Conservation (phyloP, 1,140 invertebrate genomes). For the Thaumatotibia leucotreta region DNA sequence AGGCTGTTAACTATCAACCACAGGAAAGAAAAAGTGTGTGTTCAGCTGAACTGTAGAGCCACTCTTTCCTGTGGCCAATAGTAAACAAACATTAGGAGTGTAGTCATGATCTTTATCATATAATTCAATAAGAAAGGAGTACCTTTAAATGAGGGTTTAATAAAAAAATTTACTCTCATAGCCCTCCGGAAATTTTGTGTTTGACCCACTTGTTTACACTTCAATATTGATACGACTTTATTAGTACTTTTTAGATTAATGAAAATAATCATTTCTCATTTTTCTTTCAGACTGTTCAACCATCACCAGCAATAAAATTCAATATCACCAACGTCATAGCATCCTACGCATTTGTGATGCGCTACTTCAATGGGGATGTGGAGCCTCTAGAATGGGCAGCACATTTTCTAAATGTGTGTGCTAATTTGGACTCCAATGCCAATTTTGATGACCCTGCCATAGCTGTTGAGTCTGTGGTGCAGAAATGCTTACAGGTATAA, state of each 20-base stretch:
- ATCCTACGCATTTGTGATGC: slow-evolving; percentile 80
- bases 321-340: slow-evolving; percentile 84
- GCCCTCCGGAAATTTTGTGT: no score
- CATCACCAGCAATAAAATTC: slow-evolving; percentile 79
- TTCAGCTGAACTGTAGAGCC: no score
- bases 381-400: slow-evolving; percentile 77
- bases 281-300: slow-evolving; percentile 79
- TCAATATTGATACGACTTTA: no score
- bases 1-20: no score
- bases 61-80: no score
- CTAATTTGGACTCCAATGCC: slow-evolving; percentile 78
- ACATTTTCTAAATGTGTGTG: slow-evolving; percentile 78
- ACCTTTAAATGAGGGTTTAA: no score
- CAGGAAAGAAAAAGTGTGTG: no score
- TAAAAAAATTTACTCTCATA: no score
- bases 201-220: no score
- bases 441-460: slow-evolving; percentile 79
- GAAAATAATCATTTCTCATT: slow-evolving; percentile 21
- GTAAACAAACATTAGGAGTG: no score
- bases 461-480: slow-evolving; percentile 80
- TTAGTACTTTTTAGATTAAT: slow-evolving; percentile 1
- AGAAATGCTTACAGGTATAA: slow-evolving; percentile 77
- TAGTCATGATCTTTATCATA: no score
- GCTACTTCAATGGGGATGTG: slow-evolving; percentile 85
- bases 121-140: no score